Evolutionary conservation across 2,113 vertebrate species (phyloP), one percentile per base, ranked within the genome.

Genomic region (Monarcha castaneiventris): DNA sequence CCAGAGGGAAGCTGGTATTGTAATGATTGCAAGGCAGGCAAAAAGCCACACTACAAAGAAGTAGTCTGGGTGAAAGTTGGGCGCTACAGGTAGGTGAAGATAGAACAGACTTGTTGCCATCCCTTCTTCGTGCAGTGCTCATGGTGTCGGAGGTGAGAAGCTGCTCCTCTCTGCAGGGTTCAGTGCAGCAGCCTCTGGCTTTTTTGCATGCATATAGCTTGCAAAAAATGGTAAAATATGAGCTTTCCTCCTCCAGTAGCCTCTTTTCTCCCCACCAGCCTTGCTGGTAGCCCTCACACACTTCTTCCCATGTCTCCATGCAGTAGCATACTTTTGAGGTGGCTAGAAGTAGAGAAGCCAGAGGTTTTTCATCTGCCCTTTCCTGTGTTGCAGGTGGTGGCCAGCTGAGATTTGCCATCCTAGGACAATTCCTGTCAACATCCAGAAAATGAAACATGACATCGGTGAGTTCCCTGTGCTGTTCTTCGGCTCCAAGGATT

Each of bases 61-160:
- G 98, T 99, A 86, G 98, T 99, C 58, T 99, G 99, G 99, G 99
- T 99, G 78, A 99, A 99, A 97, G 99, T 99, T 30, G 99, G 99
- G 14, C 98, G 99, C 44, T 99, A 99, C 98, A 99, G 99, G 99
- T 99, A 97, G 98, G 98, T 97, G 62, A 93, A 81, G 48, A 41
- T 91, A 78, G 75, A 90, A 46, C 49, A 90, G 33, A 59, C 6
- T 81, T 84, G 66, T 79, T 81, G 89, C 44, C 25, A 41, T 78
- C 37, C 20, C 56, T 90, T 85, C 52, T 71, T 84, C 29, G 27
- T 63, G 44, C 62, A 68, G 22, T 51, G 51, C 27, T 91, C 30
- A 5, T 59, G 48, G 33, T 75, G 75, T 25, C 9, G 9, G 68
- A 88, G 83, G 32, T 90, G 93, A 82, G 91, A 90, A 94, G 80